phyloP scores from a whole-genome alignment of 2,113 vertebrate species.

The Aplodontia rufa region DNA sequence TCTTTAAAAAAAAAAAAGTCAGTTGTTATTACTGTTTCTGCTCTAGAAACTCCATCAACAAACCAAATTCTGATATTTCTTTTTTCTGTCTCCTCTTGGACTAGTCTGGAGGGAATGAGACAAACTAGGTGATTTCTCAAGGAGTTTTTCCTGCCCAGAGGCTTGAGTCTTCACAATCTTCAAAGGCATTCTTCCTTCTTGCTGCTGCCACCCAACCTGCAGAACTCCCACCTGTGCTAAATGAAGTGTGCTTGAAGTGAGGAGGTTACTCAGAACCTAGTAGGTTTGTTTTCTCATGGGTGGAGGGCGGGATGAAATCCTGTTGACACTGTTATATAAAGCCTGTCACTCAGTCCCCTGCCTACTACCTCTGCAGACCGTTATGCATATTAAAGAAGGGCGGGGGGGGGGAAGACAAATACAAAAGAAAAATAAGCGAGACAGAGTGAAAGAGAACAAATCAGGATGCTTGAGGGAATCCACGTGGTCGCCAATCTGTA shows the following conservation, averaged over 20 bases:
- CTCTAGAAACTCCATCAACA: neutral
- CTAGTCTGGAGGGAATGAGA: slow-evolving; percentile 11
- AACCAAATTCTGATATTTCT: slow-evolving; percentile 25
- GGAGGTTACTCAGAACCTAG: slow-evolving; percentile 22
- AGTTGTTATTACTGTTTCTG: slow-evolving; percentile 32
- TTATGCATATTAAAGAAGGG: slow-evolving; percentile 73
- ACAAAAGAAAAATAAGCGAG: slow-evolving; percentile 77
- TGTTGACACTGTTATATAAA: slow-evolving; percentile 70
- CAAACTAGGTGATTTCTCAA: neutral
- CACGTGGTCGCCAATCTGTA: slow-evolving; percentile 79
- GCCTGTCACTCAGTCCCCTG: slow-evolving; percentile 57
- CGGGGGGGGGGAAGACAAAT: slow-evolving; percentile 64
- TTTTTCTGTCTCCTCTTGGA: slow-evolving; percentile 6
- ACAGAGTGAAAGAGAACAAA: slow-evolving; percentile 65
- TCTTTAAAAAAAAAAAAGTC: too few species aligned
- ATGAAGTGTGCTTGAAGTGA: neutral
- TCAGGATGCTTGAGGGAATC: slow-evolving; percentile 72
- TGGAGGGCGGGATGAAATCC: slow-evolving; percentile 58
- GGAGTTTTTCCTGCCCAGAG: neutral
- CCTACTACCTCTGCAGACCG: slow-evolving; percentile 69
- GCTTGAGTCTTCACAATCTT: neutral
- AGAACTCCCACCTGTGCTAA: slow-evolving; percentile 58
- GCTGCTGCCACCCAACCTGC: neutral
- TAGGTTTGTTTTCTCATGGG: slow-evolving; percentile 36
- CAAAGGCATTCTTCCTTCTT: slow-evolving; percentile 3